Conservation (phyloP, 2,888 invertebrate species). For the Himalopsyche japonica region DNA sequence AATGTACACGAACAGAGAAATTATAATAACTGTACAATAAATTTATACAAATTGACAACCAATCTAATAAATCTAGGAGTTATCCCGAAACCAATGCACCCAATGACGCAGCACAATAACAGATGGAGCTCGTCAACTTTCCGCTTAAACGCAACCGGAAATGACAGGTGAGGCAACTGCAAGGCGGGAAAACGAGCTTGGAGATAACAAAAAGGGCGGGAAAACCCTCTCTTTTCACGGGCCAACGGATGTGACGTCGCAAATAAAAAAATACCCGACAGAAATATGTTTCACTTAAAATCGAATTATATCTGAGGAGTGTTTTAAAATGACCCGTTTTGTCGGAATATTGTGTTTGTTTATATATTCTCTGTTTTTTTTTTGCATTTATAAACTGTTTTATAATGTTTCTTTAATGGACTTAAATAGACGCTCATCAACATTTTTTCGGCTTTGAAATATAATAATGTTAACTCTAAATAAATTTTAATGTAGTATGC, state of each 20-base stretch:
- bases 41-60: no score
- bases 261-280: neutral
- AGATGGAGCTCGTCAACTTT: constrained; percentile 1
- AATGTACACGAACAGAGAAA: no score
- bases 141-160: constrained; percentile 13
- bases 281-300: neutral
- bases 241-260: neutral
- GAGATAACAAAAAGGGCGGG: neutral
- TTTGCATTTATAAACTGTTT: neutral
- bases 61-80: neutral
- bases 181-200: neutral
- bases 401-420: neutral
- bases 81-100: neutral
- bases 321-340: neutral
- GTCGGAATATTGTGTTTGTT: neutral
- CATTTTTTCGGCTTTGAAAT: neutral
- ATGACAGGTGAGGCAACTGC: constrained; percentile 14
- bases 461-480: no score
- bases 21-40: no score
- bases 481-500: no score
- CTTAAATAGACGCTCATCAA: neutral
- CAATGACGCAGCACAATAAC: constrained; percentile 12
- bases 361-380: neutral
- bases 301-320: neutral
- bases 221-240: neutral